Conservation (phyloP, 2,113 vertebrate species). For the Porphyrio hochstetteri region DNA sequence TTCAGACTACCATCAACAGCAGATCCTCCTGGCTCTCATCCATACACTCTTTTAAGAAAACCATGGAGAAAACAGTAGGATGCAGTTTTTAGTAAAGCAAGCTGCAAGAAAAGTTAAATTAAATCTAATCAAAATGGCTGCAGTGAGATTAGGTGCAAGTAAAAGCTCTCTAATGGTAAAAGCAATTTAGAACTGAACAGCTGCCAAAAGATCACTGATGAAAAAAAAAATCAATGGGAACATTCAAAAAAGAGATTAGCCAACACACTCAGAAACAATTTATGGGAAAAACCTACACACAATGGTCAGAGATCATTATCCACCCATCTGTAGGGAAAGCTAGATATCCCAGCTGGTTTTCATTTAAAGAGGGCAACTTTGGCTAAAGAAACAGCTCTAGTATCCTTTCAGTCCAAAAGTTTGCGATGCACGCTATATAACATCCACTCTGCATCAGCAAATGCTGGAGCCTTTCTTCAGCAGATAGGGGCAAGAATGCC, state of each 20-base stretch:
- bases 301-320: constrained; percentile 42
- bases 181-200: constrained; percentile 61
- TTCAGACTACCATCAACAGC: background rate
- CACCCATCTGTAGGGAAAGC: background rate
- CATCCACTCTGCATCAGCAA: background rate
- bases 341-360: background rate
- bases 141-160: constrained; percentile 46
- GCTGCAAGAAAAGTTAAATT: background rate
- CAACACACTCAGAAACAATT: constrained; percentile 41
- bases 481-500: background rate
- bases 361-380: background rate
- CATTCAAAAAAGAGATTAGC: constrained; percentile 62
- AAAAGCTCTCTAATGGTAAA: constrained; percentile 63
- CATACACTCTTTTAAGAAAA: background rate
- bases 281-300: constrained; percentile 56
- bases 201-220: constrained; percentile 58
- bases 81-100: constrained; percentile 9
- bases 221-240: constrained; percentile 43
- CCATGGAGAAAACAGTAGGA: background rate
- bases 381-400: background rate
- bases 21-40: constrained; percentile 14
- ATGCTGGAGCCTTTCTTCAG: background rate
- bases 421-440: background rate
- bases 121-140: constrained; percentile 59
- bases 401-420: background rate